Base-by-base conservation (phyloP, 2,113 vertebrate genomes). In the Peromyscus californicus region DNA sequence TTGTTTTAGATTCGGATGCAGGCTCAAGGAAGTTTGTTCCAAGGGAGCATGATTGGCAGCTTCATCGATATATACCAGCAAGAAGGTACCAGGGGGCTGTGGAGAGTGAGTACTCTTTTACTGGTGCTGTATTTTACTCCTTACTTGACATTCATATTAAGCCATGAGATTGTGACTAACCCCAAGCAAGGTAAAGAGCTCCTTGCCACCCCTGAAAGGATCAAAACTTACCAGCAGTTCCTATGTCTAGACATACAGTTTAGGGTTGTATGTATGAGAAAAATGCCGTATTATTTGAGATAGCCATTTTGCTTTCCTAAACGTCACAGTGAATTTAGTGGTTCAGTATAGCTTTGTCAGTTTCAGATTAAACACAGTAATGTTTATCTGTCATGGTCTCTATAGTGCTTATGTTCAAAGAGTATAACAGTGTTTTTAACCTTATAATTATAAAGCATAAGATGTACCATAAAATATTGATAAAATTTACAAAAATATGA, bases 61-160 rank as follows among this genome's bases (percentile, higher is more conserved):
- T 99, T 99, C 98, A 99, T 99, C 33, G 99, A 99, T 98, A 99
- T 99, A 98, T 99, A 99, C 98, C 99, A 99, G 98, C 99, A 99
- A 7, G 99, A 99, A 97, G 99, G 99, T 4, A 99, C 99, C 69
- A 99, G 99, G 48, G 99, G 99, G 48, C 99, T 99, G 89, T 99
- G 99, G 99, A 99, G 99, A 98, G 99, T 99, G 97, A 99, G 99
- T 95, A 59, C 31, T 97, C 12, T 29, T 95, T 96, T 76, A 54
- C 79, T 97, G 51, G 17, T 80, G 26, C 67, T 96, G 17, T 74
- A 76, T n/a, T 93, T 16, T 84, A 67, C 26, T 69, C 36, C 45
- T 4, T 78, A 82, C 94, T 96, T 90, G n/a, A 42, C 83, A 91
- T 93, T 95, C 76, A 85, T 86, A 33, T 48, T 86, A 89, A 97